Conservation (phyloP, 1,140 invertebrate genomes). For the Papilio glaucus region DNA sequence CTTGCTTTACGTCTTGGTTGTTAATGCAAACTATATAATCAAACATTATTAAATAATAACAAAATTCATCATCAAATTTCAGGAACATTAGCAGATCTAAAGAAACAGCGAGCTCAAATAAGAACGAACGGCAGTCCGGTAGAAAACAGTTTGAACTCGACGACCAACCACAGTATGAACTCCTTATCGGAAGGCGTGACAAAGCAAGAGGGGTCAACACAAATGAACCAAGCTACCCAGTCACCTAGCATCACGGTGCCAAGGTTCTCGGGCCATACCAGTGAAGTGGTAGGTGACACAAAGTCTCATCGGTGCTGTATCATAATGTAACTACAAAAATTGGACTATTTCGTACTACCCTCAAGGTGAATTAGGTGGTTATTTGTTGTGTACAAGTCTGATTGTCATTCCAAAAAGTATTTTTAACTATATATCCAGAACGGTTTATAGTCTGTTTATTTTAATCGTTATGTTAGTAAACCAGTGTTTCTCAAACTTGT, state of each 20-base stretch:
- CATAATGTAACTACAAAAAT: constrained; percentile 58
- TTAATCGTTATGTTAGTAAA: background rate
- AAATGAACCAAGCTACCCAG: constrained; percentile 58
- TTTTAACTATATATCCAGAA: constrained; percentile 8
- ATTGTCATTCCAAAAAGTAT: constrained; percentile 60
- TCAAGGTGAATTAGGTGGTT: constrained; percentile 11
- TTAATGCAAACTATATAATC: background rate
- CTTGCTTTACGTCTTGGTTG: background rate
- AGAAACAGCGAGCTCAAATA: constrained; percentile 93
- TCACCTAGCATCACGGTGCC: constrained; percentile 66
- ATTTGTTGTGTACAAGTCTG: constrained; percentile 57
- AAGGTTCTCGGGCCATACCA: constrained; percentile 77
- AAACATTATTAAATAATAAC: background rate
- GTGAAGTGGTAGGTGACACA: constrained; percentile 80
- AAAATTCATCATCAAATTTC: constrained; percentile 49
- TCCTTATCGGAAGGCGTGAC: constrained; percentile 62
- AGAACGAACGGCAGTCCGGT: constrained; percentile 85
- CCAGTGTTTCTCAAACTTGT: no score
- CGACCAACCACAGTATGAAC: constrained; percentile 72
- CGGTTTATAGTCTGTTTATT: background rate
- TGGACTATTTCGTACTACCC: background rate
- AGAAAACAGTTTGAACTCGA: constrained; percentile 70
- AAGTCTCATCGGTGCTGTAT: constrained; percentile 79
- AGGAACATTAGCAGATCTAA: constrained; percentile 93
- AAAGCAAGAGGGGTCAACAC: constrained; percentile 63